Conservation (phyloP, 2,797 vertebrate genomes). For the Gephyroberyx darwinii region DNA sequence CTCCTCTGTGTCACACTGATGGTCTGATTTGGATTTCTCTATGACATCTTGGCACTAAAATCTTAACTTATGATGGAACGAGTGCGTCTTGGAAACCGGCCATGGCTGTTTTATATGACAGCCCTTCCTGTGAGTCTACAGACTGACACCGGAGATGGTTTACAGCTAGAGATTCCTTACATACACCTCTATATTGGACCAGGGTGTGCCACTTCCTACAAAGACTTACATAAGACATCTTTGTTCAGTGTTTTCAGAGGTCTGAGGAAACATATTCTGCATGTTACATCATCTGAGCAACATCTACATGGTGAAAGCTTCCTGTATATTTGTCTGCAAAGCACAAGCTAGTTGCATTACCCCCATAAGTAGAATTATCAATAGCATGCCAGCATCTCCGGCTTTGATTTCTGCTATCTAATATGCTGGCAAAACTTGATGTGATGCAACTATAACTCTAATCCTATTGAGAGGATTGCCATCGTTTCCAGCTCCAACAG, state of each 20-base stretch:
- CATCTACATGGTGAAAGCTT: background rate
- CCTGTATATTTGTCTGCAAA: constrained; percentile 17
- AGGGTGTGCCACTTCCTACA: background rate
- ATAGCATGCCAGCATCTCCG: constrained; percentile 1
- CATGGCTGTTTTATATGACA: constrained; percentile 30
- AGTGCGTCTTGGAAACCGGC: background rate
- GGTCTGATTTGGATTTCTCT: constrained; percentile 33
- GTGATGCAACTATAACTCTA: constrained; percentile 53
- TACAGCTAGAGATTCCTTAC: background rate
- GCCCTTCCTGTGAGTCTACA: constrained; percentile 12
- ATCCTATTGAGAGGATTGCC: constrained; percentile 57
- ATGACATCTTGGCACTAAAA: constrained; percentile 29
- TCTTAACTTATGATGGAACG: background rate
- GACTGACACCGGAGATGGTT: constrained; percentile 7
- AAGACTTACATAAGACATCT: background rate
- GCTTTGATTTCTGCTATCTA: background rate
- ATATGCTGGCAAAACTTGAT: constrained; percentile 58
- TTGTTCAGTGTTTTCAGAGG: background rate
- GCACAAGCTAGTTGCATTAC: constrained; percentile 22
- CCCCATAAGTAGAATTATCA: constrained; percentile 54
- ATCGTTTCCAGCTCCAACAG: constrained; percentile 63
- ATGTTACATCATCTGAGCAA: too few relatives aligned
- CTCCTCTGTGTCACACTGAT: background rate
- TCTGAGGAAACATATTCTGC: background rate
- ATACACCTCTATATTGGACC: background rate